phyloP scores from a whole-genome alignment of 2,113 vertebrate species.

The Sporophila hypoxantha region DNA sequence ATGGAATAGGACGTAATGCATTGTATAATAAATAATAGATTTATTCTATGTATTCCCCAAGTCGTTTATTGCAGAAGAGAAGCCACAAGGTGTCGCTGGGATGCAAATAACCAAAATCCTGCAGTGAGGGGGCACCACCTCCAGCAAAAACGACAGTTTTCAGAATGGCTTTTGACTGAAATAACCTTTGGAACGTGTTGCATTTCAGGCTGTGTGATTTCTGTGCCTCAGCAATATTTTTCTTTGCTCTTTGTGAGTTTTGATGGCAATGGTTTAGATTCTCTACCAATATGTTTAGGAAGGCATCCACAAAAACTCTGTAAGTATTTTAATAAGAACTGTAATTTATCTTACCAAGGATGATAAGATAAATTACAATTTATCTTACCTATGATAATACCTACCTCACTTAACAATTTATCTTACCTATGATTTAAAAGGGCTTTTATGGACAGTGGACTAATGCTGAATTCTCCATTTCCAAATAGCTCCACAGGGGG shows the following conservation, averaged over 20 bases:
- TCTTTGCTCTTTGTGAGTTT: background rate
- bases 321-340: background rate
- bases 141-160: background rate
- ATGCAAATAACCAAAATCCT: background rate
- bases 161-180: background rate
- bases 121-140: background rate
- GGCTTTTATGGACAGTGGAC: background rate
- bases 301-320: background rate
- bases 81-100: constrained; percentile 44
- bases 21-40: fast-evolving
- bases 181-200: fast-evolving
- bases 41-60: too few relatives aligned
- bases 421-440: background rate
- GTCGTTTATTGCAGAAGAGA: background rate
- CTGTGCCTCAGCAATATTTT: background rate
- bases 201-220: fast-evolving
- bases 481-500: background rate
- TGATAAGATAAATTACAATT: too few relatives aligned
- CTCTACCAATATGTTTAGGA: background rate
- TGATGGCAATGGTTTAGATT: background rate
- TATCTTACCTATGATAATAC: too few relatives aligned
- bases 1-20: fast-evolving
- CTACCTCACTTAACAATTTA: background rate
- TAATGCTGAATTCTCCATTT: background rate
- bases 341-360: background rate